Evolutionary conservation across 2,113 vertebrate genomes (phyloP).

Genomic region (Acanthisitta chloris): DNA sequence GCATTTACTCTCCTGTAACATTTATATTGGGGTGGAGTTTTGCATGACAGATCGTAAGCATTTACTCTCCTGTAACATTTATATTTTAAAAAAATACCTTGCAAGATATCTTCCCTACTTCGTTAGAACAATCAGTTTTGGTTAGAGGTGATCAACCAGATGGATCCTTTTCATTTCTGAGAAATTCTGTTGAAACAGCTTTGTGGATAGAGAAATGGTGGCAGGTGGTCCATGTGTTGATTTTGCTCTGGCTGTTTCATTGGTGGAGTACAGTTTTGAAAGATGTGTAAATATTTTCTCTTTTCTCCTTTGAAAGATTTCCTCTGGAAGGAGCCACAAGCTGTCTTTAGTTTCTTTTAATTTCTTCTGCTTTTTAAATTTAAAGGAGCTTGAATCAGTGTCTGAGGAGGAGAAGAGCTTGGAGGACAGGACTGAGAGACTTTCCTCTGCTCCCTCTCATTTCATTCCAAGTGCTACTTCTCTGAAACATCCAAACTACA

Average conservation of each 20-base stretch:
- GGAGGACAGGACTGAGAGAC: conserved; percentile 22
- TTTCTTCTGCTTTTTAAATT: conserved; percentile 52
- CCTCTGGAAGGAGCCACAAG: neutral
- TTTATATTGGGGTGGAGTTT: neutral
- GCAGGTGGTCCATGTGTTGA: neutral
- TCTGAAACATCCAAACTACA: neutral
- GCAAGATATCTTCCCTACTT: neutral
- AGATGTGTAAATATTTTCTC: conserved; percentile 28
- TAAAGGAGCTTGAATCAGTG: conserved; percentile 73
- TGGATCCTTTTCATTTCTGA: neutral
- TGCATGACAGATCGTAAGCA: neutral
- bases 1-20: neutral
- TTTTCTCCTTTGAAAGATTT: conserved; percentile 11
- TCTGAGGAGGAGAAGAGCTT: conserved; percentile 48
- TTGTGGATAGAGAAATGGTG: neutral
- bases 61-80: neutral
- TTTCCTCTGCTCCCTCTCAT: neutral
- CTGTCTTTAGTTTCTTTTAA: neutral
- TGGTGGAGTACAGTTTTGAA: neutral
- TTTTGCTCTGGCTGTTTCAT: neutral
- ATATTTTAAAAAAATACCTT: neutral
- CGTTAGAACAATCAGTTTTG: neutral
- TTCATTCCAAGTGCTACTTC: conserved; percentile 53
- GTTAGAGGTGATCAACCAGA: neutral
- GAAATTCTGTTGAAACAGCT: neutral